Evolutionary conservation across 2,113 vertebrate genomes (phyloP), one percentile per base, ranked within the genome.

Genomic region (Gnathonemus longibarbis): DNA sequence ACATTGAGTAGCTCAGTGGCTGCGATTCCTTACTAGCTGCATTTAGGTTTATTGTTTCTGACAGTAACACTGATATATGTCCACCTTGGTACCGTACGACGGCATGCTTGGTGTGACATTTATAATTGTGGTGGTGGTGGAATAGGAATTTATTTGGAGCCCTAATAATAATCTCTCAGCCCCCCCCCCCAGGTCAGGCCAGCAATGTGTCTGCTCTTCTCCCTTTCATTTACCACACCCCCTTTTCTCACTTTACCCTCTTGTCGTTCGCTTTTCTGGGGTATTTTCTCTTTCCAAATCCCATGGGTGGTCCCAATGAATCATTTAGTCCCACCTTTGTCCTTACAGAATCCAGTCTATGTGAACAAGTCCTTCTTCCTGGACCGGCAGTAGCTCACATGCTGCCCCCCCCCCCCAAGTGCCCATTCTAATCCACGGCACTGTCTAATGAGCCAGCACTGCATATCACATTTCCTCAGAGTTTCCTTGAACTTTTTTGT

Each of bases 81-180:
- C 62, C 27, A 53, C 6, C 56, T 24, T 53, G 53, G 53, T 5
- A 58, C 87, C 62, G 3, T 27, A 66, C 10, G 8, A 11, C n/a
- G 24, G 62, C 62, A 31, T 70, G n/a, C n/a, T 70, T 70, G n/a
- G 62, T 15, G 62, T 70, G 62, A 70, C 62, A 70, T 70, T 13
- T 27, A 66, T 66, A 66, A 10, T 31, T 66, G 62, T 66, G 62
- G 58, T 17, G 49, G 49, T 50, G 58, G n/a, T 3, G 92, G 89
- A 93, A 90, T 94, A 91, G 89, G 90, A 91, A 95, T 95, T 95
- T 95, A 95, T 96, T 95, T 95, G 93, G 93, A 93, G 94, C 90
- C 91, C 91, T 93, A 91, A 83, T 92, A 42, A 42, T 42, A 42
- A 42, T 91, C 90, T 91, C 87, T 90, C 88, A 90, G 91, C 89